These are phyloP conservation scores for Colletes latitarsis DNA, from an alignment of 1,140 invertebrate species.

Conservation along the genomic window DNA sequence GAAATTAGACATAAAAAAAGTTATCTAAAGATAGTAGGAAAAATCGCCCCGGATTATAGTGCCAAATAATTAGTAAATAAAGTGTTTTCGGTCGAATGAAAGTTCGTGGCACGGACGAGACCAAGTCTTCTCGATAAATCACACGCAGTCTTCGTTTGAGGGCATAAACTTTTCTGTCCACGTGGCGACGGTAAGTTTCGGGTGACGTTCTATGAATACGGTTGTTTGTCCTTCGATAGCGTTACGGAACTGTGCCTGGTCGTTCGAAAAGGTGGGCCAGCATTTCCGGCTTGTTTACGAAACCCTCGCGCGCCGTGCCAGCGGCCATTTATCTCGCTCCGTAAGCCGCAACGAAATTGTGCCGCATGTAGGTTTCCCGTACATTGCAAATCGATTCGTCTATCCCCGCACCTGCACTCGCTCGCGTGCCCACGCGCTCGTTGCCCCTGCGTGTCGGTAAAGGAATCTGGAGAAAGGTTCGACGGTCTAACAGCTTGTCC, in stretches of 20 bases:
- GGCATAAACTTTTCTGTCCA: no score
- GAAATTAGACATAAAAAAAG: no score
- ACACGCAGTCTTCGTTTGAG: neutral
- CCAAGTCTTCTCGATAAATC: no score
- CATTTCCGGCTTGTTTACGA: constrained; percentile 55
- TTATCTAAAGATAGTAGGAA: no score
- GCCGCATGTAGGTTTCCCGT: constrained; percentile 25
- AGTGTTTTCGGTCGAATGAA: no score
- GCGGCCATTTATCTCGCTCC: constrained; percentile 26
- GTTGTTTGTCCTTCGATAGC: constrained; percentile 6
- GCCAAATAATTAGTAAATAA: no score
- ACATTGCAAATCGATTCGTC: constrained; percentile 44
- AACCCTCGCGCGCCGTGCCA: constrained; percentile 39
- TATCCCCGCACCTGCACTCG: constrained; percentile 40
- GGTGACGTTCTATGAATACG: constrained; percentile 21
- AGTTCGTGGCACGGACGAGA: no score
- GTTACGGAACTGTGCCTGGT: constrained; percentile 16
- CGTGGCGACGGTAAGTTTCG: neutral
- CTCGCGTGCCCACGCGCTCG: neutral
- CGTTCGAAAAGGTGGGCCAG: constrained; percentile 20
- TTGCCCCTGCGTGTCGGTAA: neutral
- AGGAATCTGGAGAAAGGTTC: constrained; percentile 50
- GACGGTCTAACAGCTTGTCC: neutral
- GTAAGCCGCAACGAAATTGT: constrained; percentile 39
- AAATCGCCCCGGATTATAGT: no score